A percentile compares a stretch with the other conserved stretches of the same genome.
Evolutionary conservation across 2,113 vertebrate species (phyloP).

Genomic region (Terrapene triunguis): DNA sequence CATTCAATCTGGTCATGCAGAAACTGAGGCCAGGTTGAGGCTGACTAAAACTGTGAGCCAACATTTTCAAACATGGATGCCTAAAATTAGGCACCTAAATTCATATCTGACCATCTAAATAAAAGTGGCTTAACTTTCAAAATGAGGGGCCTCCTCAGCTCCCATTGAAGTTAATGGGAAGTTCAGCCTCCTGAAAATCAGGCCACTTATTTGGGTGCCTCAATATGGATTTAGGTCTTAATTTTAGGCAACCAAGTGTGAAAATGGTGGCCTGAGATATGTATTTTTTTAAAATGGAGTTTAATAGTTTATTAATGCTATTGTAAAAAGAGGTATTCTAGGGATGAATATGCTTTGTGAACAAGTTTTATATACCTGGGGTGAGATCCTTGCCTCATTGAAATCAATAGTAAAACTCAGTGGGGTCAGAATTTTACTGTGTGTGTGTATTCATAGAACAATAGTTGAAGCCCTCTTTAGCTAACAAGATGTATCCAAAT

Average conservation of each 20-base stretch:
- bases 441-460: not conserved
- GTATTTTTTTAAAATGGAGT: not conserved
- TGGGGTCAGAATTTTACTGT: rapidly evolving
- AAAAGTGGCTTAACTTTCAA: not conserved
- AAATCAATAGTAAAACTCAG: not conserved
- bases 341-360: not conserved
- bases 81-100: not conserved
- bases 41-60: not conserved
- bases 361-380: not conserved
- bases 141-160: not conserved
- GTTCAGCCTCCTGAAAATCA: not conserved
- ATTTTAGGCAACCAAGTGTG: not conserved
- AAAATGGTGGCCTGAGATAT: not conserved
- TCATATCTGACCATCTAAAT: not conserved
- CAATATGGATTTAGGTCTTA: not conserved
- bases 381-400: not conserved
- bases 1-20: not conserved
- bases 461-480: not conserved
- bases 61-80: not conserved
- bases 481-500: not conserved
- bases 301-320: not conserved
- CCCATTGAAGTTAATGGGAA: not conserved
- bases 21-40: rapidly evolving
- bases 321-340: not conserved
- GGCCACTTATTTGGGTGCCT: not conserved